Percentiles rank a stretch among this genome's conserved stretches.
Conservation (phyloP, 2,797 vertebrate genomes). For the Sebastes trivittatus region DNA sequence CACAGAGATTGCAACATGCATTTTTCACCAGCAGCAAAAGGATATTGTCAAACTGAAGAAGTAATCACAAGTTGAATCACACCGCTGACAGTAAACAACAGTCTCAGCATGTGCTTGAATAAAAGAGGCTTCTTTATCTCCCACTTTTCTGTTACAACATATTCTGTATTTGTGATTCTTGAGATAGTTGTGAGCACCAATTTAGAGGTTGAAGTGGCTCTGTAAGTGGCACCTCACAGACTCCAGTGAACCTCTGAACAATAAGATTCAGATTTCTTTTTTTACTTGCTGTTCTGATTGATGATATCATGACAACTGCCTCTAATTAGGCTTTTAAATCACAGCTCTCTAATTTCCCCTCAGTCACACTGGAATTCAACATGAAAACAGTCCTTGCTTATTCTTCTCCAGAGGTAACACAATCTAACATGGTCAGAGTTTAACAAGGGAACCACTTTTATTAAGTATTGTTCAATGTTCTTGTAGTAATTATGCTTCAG, state of each 20-base stretch:
- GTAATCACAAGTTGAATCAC: constrained; percentile 25
- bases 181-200: background rate
- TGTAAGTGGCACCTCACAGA: background rate
- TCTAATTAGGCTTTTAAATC: constrained; percentile 35
- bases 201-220: constrained; percentile 18
- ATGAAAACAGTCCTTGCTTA: background rate
- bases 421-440: background rate
- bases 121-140: constrained; percentile 33
- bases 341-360: constrained; percentile 2
- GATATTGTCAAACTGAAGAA: constrained; percentile 12
- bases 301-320: constrained; percentile 21
- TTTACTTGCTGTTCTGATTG: constrained; percentile 16
- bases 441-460: background rate
- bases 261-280: background rate
- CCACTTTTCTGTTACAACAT: constrained; percentile 13
- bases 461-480: background rate
- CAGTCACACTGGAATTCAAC: background rate
- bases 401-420: background rate
- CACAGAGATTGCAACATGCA: background rate
- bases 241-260: background rate
- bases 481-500: background rate
- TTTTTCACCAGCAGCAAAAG: constrained; percentile 16
- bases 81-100: constrained; percentile 32
- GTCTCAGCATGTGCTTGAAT: constrained; percentile 33
- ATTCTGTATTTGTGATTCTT: constrained; percentile 12